Percentiles rank a stretch among this genome's conserved stretches.
Evolutionary conservation across 2,113 vertebrate genomes (phyloP).

Genomic region (Parus major): DNA sequence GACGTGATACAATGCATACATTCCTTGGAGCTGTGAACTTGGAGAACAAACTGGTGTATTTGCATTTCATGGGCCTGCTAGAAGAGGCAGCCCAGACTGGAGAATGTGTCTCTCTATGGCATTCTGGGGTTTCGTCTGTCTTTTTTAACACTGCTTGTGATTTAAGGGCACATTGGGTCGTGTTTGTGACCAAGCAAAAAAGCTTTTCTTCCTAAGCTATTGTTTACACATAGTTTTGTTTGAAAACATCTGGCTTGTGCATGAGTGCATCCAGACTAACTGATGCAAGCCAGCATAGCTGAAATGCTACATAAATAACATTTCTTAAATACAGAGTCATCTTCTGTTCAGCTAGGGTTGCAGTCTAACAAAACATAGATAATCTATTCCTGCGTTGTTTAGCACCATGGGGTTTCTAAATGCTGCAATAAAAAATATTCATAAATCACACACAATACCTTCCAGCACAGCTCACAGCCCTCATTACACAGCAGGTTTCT

Average conservation of each 20-base stretch:
- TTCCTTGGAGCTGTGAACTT: not conserved
- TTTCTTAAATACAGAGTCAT: not conserved
- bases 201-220: not conserved
- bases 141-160: not conserved
- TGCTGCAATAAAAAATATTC: not conserved
- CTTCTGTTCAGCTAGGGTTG: not conserved
- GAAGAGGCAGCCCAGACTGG: not conserved
- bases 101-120: not conserved
- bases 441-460: not conserved
- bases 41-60: not conserved
- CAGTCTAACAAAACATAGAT: not conserved
- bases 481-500: not conserved
- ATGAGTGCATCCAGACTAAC: not conserved
- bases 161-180: not conserved
- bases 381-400: not conserved
- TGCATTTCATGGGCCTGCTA: not conserved
- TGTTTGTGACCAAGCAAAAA: not conserved
- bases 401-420: not conserved
- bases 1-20: not conserved
- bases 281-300: not conserved
- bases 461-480: not conserved
- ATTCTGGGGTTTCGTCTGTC: not conserved
- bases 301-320: not conserved
- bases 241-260: not conserved
- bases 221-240: not conserved